Conservation (phyloP, 2,888 invertebrate genomes). For the Torymus auratus region DNA sequence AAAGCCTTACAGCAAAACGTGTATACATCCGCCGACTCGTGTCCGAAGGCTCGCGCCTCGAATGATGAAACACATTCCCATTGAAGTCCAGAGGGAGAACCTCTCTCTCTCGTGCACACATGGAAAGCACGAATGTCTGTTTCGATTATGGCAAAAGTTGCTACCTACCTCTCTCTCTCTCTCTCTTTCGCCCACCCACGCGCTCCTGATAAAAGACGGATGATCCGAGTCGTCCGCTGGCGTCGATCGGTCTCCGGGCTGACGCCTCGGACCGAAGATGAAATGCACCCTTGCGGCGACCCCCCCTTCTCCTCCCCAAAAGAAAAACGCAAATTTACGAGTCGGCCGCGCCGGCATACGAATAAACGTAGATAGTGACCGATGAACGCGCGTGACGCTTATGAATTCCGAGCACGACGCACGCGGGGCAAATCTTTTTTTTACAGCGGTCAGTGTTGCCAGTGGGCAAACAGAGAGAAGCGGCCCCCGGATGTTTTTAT, state of each 20-base stretch:
- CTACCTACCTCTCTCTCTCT: neutral
- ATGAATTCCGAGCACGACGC: slow-evolving; percentile 47
- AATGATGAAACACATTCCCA: slow-evolving; percentile 47
- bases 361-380: slow-evolving; percentile 29
- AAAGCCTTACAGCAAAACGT: too few relatives aligned
- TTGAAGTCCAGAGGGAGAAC: slow-evolving; percentile 39
- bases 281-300: slow-evolving; percentile 74
- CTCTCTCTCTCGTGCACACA: too few relatives aligned
- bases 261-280: slow-evolving; percentile 73
- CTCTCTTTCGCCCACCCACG: slow-evolving; percentile 41
- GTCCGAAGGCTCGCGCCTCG: neutral
- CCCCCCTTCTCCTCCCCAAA: slow-evolving; percentile 53
- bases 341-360: slow-evolving; percentile 67
- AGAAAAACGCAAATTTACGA: slow-evolving; percentile 70
- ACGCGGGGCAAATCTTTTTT: slow-evolving; percentile 29
- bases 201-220: slow-evolving; percentile 75
- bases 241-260: slow-evolving; percentile 75
- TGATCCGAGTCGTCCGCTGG: slow-evolving; percentile 69
- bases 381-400: slow-evolving; percentile 30
- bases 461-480: neutral
- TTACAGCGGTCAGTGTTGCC: neutral
- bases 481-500: neutral
- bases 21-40: neutral
- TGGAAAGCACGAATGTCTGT: slow-evolving; percentile 57
- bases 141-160: slow-evolving; percentile 64